Evolutionary conservation across 2,888 invertebrate genomes (phyloP).

Genomic region (Pseudoips prasinana): DNA sequence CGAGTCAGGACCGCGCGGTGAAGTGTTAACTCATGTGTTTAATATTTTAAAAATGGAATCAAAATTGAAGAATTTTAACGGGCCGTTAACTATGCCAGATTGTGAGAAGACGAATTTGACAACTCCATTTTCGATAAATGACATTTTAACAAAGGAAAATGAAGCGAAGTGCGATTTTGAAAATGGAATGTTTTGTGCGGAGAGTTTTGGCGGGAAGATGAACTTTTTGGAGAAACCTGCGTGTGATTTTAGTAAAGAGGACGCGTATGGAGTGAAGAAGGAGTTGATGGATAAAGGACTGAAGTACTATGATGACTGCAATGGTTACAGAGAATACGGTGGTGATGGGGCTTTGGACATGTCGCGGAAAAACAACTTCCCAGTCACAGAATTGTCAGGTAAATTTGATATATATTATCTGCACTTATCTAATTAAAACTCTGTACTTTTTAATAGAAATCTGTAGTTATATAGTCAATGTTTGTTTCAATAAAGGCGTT

Average conservation of each 20-base stretch:
- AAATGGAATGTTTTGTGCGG: slow-evolving; percentile 62
- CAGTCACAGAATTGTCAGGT: slow-evolving; percentile 76
- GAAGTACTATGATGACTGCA: slow-evolving; percentile 70
- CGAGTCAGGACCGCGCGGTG: slow-evolving; percentile 56
- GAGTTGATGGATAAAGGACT: slow-evolving; percentile 62
- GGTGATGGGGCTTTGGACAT: slow-evolving; percentile 76
- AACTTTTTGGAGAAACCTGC: slow-evolving; percentile 54
- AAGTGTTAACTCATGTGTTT: slow-evolving; percentile 45
- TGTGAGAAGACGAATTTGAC: slow-evolving; percentile 71
- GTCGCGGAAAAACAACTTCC: slow-evolving; percentile 71
- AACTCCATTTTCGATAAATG: slow-evolving; percentile 88
- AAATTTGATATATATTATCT: too few species aligned
- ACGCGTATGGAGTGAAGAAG: slow-evolving; percentile 53
- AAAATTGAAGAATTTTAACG: slow-evolving; percentile 65
- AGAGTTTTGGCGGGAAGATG: slow-evolving; percentile 65
- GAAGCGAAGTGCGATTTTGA: slow-evolving; percentile 70
- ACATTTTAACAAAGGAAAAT: slow-evolving; percentile 84
- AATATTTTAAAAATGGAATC: slow-evolving; percentile 62
- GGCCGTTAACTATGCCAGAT: slow-evolving; percentile 57
- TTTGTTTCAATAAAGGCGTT: too few species aligned
- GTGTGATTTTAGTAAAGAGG: slow-evolving; percentile 49
- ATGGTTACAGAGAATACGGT: slow-evolving; percentile 59
- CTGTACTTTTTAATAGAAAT: too few species aligned
- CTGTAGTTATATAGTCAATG: too few species aligned
- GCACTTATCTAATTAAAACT: too few species aligned